phyloP scores from a whole-genome alignment of 2,888 invertebrate species.

The Lasius fuliginosus region DNA sequence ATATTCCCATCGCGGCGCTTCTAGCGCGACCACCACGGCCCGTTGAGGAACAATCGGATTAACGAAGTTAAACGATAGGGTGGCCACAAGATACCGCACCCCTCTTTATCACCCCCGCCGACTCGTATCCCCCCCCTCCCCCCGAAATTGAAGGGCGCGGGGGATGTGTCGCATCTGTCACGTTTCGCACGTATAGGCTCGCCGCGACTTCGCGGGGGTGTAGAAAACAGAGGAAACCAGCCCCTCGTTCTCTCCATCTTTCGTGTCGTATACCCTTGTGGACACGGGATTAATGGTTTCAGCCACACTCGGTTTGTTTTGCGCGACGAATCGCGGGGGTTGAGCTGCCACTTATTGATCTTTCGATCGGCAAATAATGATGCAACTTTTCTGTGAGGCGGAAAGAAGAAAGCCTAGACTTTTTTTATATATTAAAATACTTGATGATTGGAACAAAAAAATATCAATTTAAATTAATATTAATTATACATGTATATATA shows the following conservation, averaged over 20 bases:
- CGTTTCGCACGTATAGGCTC: constrained; percentile 76
- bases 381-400: background rate
- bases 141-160: background rate
- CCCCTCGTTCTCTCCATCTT: constrained; percentile 26
- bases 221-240: constrained; percentile 61
- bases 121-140: background rate
- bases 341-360: constrained; percentile 28
- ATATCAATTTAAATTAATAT: too few species aligned
- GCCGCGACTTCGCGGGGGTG: constrained; percentile 70
- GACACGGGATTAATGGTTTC: constrained; percentile 63
- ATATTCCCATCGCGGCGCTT: constrained; percentile 78
- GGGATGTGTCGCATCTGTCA: constrained; percentile 76
- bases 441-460: too few species aligned
- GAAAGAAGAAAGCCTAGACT: background rate
- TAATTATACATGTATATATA: too few species aligned
- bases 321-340: constrained; percentile 21
- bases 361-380: constrained; percentile 57
- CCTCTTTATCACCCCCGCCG: background rate
- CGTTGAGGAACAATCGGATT: constrained; percentile 81
- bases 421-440: background rate
- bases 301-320: constrained; percentile 14
- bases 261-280: background rate
- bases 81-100: constrained; percentile 47
- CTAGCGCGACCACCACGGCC: constrained; percentile 67
- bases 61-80: constrained; percentile 80